These are phyloP conservation scores for Hylomyscus alleni DNA, from an alignment of 2,797 vertebrate genomes.

Conservation along the genomic window DNA sequence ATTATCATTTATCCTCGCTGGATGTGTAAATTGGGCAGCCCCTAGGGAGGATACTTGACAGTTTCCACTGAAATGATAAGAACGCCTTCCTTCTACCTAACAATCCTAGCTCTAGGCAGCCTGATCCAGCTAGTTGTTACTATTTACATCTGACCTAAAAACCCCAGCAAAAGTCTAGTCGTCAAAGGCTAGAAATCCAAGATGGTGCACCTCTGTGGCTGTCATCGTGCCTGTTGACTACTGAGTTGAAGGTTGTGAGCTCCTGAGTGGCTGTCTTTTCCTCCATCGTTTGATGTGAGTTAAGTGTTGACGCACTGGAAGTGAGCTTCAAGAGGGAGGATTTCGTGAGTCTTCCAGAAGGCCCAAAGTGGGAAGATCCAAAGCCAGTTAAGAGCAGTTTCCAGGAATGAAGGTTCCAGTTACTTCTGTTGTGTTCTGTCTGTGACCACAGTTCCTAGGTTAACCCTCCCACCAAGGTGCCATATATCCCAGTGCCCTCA, in stretches of 20 bases:
- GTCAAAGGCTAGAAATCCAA: background rate
- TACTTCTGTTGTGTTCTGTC: background rate
- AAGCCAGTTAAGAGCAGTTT: background rate
- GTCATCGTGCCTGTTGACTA: background rate
- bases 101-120: background rate
- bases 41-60: conserved; percentile 3
- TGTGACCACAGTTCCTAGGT: background rate
- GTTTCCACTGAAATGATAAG: background rate
- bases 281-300: background rate
- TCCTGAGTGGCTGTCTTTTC: background rate
- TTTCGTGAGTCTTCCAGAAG: conserved; percentile 12
- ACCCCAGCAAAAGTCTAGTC: background rate
- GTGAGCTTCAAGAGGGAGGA: background rate
- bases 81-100: background rate
- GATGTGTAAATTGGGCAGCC: background rate
- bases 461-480: background rate
- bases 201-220: rapidly evolving
- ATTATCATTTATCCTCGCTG: background rate
- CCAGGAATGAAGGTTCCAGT: background rate
- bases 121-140: background rate
- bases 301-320: background rate
- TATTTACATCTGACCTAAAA: background rate
- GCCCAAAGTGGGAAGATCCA: background rate
- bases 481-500: background rate
- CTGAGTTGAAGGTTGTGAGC: rapidly evolving